These are phyloP conservation scores for Camponotus pennsylvanicus DNA, from an alignment of 1,140 invertebrate genomes.

Conservation along the genomic window DNA sequence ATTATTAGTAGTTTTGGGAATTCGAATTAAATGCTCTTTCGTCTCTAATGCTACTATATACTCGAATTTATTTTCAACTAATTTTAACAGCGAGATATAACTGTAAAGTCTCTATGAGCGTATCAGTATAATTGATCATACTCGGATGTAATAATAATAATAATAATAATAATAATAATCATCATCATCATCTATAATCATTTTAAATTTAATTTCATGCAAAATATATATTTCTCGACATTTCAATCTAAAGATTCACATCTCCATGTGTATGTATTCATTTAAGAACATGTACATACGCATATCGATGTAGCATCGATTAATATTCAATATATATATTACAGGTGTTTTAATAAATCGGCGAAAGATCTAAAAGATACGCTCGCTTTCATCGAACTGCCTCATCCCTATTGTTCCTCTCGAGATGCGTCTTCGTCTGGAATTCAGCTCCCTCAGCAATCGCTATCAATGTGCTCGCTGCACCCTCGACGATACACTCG, in stretches of 20 bases:
- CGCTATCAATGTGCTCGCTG: neutral
- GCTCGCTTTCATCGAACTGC: neutral
- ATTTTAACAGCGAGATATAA: neutral
- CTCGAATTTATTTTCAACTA: neutral
- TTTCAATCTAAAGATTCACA: no score
- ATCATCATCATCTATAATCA: no score
- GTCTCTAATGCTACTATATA: no score
- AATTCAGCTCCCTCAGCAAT: neutral
- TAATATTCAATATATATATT: neutral
- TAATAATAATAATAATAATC: no score
- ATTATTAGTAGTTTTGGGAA: neutral
- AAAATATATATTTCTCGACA: no score
- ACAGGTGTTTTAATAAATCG: constrained; percentile 1
- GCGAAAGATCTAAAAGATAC: constrained; percentile 1
- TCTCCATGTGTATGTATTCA: no score
- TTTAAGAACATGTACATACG: neutral
- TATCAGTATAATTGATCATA: no score
- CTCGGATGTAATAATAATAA: no score
- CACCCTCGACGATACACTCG: neutral
- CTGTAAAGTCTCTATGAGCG: neutral
- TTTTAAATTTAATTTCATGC: no score
- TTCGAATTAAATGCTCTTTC: neutral
- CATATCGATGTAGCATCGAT: neutral
- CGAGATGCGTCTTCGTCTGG: neutral
- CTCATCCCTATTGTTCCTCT: neutral